Conservation (phyloP, 2,113 vertebrate species). For the Aythya baeri region DNA sequence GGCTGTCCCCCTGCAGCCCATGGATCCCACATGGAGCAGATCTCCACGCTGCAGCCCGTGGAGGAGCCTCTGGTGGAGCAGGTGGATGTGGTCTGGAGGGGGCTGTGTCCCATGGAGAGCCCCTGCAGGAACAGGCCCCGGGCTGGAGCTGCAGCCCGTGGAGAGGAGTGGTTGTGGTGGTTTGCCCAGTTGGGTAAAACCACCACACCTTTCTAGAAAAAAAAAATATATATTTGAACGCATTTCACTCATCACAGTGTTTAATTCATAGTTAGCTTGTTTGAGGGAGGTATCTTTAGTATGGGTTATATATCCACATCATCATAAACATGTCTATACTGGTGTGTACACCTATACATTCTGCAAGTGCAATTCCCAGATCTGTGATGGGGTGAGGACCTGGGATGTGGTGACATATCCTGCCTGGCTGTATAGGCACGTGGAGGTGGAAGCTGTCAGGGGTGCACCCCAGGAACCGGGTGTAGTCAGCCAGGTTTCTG, state of each 20-base stretch:
- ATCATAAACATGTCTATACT: too few species aligned
- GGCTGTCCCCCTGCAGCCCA: too few species aligned
- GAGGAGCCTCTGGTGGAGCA: too few species aligned
- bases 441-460: background rate
- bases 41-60: too few species aligned
- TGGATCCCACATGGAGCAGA: too few species aligned
- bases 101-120: too few species aligned
- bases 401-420: background rate
- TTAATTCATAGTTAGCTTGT: fast-evolving
- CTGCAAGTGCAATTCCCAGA: background rate
- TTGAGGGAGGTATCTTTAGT: background rate
- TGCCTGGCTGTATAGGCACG: background rate
- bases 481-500: background rate
- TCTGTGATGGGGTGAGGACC: background rate
- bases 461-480: background rate
- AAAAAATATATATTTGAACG: background rate
- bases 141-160: too few species aligned
- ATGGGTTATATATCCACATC: fast-evolving
- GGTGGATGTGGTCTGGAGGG: too few species aligned
- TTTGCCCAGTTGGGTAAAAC: too few species aligned
- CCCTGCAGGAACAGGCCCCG: too few species aligned
- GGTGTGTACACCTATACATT: fast-evolving
- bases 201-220: background rate
- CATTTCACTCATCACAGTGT: background rate
- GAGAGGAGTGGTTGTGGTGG: too few species aligned